Evolutionary conservation across 2,113 vertebrate species (phyloP).

Genomic region (Anoplopoma fimbria): DNA sequence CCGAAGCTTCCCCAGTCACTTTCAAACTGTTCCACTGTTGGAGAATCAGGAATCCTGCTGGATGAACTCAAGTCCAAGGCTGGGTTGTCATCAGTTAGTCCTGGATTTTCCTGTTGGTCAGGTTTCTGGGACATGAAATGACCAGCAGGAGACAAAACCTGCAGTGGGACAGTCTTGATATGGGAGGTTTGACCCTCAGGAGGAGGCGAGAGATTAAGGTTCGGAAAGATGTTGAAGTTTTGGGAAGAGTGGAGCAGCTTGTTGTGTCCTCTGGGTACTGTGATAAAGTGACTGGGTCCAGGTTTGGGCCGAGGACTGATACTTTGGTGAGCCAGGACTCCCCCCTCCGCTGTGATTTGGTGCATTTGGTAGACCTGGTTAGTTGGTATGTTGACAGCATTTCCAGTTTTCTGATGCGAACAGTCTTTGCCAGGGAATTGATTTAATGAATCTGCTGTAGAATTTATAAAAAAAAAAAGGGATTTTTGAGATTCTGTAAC

Average conservation of each 20-base stretch:
- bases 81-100: background rate
- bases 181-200: background rate
- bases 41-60: background rate
- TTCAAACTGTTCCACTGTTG: background rate
- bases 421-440: background rate
- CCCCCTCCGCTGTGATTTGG: background rate
- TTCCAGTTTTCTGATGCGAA: background rate
- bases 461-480: background rate
- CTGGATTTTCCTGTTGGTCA: background rate
- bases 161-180: background rate
- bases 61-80: background rate
- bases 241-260: background rate
- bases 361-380: background rate
- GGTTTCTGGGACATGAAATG: background rate
- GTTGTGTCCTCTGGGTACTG: background rate
- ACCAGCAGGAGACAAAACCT: background rate
- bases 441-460: slow-evolving; percentile 22
- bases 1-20: background rate
- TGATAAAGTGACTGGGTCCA: background rate
- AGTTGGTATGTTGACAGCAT: background rate
- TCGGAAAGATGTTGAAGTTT: background rate
- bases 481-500: background rate
- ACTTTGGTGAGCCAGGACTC: background rate
- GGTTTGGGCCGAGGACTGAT: background rate
- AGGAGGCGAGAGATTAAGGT: background rate